phyloP scores from a whole-genome alignment of 2,888 invertebrate species.

The Stenotaenia linearis region DNA sequence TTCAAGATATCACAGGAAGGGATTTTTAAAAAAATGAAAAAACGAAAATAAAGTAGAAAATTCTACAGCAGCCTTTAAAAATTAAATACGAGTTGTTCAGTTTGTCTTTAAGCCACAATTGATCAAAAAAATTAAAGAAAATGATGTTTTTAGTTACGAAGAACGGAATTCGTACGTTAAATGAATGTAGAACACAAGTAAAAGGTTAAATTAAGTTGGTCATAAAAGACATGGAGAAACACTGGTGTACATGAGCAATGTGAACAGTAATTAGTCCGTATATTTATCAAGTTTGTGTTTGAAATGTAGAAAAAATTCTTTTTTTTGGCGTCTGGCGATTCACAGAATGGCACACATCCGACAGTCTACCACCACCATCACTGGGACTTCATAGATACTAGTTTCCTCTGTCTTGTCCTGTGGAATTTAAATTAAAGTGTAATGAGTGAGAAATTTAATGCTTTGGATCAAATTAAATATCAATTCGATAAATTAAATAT shows the following conservation, averaged over 20 bases:
- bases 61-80: background rate
- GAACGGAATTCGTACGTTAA: background rate
- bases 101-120: background rate
- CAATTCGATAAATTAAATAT: too few species aligned
- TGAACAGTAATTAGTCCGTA: background rate
- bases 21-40: background rate
- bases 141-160: background rate
- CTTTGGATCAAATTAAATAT: too few species aligned
- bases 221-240: background rate
- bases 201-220: background rate
- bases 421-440: too few species aligned
- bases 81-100: background rate
- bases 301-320: background rate
- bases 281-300: background rate
- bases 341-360: constrained; percentile 30
- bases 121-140: background rate
- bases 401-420: constrained; percentile 70
- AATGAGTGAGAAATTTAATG: too few species aligned
- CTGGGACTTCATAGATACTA: constrained; percentile 61
- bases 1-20: background rate
- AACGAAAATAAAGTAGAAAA: background rate
- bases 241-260: background rate
- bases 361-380: constrained; percentile 34
- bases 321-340: background rate
- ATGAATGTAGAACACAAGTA: background rate